Percentiles rank a stretch among this genome's conserved stretches.
phyloP scores from a whole-genome alignment of 2,888 invertebrate species.

The Geophilus truncorum region DNA sequence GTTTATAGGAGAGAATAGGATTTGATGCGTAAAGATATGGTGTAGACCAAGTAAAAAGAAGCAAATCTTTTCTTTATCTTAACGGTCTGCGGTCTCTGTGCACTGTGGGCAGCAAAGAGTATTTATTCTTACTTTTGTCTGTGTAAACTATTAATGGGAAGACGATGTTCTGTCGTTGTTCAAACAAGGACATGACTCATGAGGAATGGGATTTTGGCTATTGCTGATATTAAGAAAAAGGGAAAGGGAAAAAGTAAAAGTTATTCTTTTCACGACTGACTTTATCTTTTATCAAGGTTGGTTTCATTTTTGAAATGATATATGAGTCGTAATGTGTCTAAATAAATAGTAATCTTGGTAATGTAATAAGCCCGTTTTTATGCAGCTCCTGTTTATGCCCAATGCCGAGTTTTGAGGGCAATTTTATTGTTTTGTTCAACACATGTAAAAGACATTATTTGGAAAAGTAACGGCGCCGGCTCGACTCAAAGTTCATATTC shows the following conservation, averaged over 20 bases:
- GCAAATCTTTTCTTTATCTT: neutral
- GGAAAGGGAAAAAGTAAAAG: too few species aligned
- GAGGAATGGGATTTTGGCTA: neutral
- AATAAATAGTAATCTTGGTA: neutral
- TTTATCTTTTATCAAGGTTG: neutral
- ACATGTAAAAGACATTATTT: neutral
- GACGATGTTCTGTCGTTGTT: conserved; percentile 15
- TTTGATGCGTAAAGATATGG: neutral
- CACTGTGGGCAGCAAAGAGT: neutral
- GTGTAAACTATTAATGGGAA: conserved; percentile 1
- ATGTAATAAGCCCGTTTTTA: neutral
- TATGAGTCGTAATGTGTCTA: neutral
- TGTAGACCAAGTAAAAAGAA: too few species aligned
- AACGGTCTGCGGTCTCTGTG: neutral
- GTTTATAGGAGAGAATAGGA: neutral
- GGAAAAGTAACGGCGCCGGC: neutral
- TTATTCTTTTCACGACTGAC: neutral
- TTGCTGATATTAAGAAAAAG: neutral
- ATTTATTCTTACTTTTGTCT: conserved; percentile 14
- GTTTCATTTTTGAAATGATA: neutral
- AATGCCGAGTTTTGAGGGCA: neutral
- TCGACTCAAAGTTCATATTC: neutral
- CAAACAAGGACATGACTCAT: neutral
- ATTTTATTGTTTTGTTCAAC: neutral
- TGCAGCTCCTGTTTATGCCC: neutral